Evolutionary conservation across 2,888 invertebrate species (phyloP), one percentile per base, ranked within the genome.

Genomic region (Bombyx huttoni): DNA sequence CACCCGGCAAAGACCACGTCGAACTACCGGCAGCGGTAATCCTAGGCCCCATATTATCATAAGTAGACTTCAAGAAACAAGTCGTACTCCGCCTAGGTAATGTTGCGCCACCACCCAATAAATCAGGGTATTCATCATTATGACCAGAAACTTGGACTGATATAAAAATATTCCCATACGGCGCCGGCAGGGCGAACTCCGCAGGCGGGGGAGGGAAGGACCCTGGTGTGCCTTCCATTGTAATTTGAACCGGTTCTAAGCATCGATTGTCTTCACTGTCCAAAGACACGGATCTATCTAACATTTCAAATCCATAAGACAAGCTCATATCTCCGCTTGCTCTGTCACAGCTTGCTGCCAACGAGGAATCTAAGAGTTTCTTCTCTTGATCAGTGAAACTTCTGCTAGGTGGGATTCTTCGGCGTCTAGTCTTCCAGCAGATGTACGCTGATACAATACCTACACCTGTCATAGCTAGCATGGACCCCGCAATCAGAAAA

Each of bases 351-450:
- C 92, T 92, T 53, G 84, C 77, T 47, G 87, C 77, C 84, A 91
- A 51, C 80, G 95, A 95, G 13, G 95, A 92, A 63, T 96, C 95
- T 57, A 96, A 85, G 53, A 96, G 86, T 69, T 95, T 95, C 78
- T 96, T 96, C 70, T 96, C 96, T 83, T 96, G 96, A 68, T 96
- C 96, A 49, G 94, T 95, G 70, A 95, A 95, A 72, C 95, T 95
- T 61, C 90, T 88, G 54, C 89, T 90, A 0, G 90, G 84, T 7
- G 90, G 88, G 1, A 94, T 91, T 75, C 94, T 94, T 49, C 93
- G 92, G 66, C 94, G 94, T 53, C 94, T 90, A 47, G 94, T 94
- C 58, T 93, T 91, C 84, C 88, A 89, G 55, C 89, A 87, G 51
- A 86, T 70, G 58, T 88, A 87, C 0, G 88, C 78, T 0, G 87